Evolutionary conservation across 2,888 invertebrate genomes (phyloP).

Genomic region (Prionchulus punctatus): DNA sequence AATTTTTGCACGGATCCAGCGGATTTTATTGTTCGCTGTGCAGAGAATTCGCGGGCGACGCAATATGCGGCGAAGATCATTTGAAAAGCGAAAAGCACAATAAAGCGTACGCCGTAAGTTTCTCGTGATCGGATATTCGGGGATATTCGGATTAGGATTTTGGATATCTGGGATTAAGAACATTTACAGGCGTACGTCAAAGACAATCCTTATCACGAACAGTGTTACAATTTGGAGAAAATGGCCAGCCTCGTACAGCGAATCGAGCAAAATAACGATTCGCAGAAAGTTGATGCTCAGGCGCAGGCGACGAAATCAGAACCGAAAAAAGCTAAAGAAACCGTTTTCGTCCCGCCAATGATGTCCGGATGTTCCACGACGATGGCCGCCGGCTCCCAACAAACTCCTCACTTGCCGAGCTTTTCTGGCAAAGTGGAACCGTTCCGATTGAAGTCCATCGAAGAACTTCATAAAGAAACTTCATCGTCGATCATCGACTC

Average conservation of each 20-base stretch:
- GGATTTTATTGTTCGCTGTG: conserved; percentile 30
- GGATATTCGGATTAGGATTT: neutral
- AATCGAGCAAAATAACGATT: neutral
- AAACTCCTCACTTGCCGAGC: neutral
- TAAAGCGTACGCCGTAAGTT: conserved; percentile 22
- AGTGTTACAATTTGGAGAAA: conserved; percentile 22
- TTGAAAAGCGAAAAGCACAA: conserved; percentile 25
- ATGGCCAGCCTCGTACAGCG: conserved; percentile 15
- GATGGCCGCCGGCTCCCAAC: neutral
- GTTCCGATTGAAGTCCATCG: neutral
- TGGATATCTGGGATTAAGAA: neutral
- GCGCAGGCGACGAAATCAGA: neutral
- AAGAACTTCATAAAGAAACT: too few species aligned
- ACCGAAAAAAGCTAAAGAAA: neutral
- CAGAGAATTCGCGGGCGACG: conserved; percentile 26
- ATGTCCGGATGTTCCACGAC: neutral
- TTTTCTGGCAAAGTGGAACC: conserved; percentile 1
- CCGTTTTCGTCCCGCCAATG: neutral
- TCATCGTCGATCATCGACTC: too few species aligned
- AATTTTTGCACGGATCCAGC: conserved; percentile 24
- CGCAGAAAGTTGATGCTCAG: neutral
- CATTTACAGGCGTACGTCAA: conserved; percentile 19
- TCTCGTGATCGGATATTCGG: neutral
- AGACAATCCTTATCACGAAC: conserved; percentile 26
- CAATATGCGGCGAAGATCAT: conserved; percentile 24